Percentiles rank a stretch among this genome's conserved stretches.
phyloP scores from a whole-genome alignment of 2,113 vertebrate species.

The Ptilonorhynchus violaceus region DNA sequence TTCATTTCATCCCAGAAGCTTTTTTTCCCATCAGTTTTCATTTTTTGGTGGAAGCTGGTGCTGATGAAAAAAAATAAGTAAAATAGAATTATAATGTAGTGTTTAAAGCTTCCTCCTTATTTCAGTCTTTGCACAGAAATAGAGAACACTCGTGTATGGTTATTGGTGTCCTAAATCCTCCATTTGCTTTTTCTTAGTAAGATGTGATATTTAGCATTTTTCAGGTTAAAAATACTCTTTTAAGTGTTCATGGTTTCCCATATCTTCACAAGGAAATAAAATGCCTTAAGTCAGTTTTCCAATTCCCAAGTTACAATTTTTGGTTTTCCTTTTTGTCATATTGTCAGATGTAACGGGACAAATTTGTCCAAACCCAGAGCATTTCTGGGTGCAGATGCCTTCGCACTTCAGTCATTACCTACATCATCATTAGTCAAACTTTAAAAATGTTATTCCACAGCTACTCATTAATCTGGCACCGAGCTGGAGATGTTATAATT shows the following conservation, averaged over 20 bases:
- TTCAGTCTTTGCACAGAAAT: not conserved
- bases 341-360: not conserved
- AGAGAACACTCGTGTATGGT: not conserved
- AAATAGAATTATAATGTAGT: not conserved
- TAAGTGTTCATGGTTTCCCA: not conserved
- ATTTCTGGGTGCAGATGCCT: not conserved
- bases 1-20: not conserved
- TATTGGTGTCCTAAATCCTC: not conserved
- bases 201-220: not conserved
- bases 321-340: not conserved
- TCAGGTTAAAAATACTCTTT: not conserved
- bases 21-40: not conserved
- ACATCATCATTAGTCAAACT: not conserved
- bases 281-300: not conserved
- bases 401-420: not conserved
- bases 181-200: not conserved
- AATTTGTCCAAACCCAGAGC: not conserved
- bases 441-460: not conserved
- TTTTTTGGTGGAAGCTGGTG: not conserved
- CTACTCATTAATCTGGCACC: not conserved
- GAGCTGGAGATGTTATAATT: constrained; percentile 3
- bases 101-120: not conserved
- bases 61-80: not conserved
- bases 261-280: not conserved
- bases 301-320: not conserved